phyloP scores from a whole-genome alignment of 2,113 vertebrate genomes.

The Grus americana region DNA sequence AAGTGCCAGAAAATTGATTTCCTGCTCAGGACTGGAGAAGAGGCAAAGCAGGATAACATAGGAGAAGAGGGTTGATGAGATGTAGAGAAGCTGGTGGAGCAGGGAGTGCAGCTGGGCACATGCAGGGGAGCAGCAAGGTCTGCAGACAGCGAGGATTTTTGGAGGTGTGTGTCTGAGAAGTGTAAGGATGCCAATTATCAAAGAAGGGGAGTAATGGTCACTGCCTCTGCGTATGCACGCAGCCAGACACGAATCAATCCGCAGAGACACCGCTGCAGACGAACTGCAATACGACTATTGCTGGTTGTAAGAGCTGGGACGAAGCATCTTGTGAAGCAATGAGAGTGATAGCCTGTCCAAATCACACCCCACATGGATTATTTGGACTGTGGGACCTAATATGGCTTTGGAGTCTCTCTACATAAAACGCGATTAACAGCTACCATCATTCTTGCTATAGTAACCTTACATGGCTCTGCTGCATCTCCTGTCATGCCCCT shows the following conservation, averaged over 20 bases:
- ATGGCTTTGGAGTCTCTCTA: not conserved
- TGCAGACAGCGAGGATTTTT: not conserved
- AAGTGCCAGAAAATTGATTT: not conserved
- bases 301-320: not conserved
- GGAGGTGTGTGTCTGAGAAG: not conserved
- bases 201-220: not conserved
- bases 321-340: not conserved
- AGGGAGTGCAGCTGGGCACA: not conserved
- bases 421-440: not conserved
- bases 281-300: fast-evolving
- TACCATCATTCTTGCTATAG: not conserved
- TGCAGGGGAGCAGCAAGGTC: not conserved
- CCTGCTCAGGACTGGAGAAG: not conserved
- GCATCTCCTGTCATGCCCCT: not conserved
- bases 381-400: not conserved
- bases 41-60: not conserved
- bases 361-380: not conserved
- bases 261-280: fast-evolving
- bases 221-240: not conserved
- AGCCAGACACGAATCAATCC: not conserved
- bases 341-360: not conserved
- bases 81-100: not conserved
- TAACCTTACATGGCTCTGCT: not conserved
- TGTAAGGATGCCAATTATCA: not conserved
- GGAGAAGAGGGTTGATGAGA: not conserved